Evolutionary conservation across 2,113 vertebrate species (phyloP).

Genomic region (Albula glossodonta): DNA sequence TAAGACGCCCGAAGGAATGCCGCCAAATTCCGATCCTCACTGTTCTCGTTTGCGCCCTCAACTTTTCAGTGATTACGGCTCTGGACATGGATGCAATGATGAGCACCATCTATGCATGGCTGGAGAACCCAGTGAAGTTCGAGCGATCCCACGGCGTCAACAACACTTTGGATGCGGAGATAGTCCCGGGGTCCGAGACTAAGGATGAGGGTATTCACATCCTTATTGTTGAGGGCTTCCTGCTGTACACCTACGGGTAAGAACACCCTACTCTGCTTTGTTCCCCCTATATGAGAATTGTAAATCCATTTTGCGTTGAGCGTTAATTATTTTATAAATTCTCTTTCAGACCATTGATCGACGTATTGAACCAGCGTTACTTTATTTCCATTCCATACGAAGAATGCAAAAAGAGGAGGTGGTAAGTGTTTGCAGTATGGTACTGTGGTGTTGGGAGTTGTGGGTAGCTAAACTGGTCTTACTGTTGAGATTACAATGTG

Average conservation of each 20-base stretch:
- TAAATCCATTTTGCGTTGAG: conserved; percentile 25
- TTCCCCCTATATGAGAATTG: neutral
- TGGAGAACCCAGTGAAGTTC: conserved; percentile 77
- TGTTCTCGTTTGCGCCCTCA: conserved; percentile 17
- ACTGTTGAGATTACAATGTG: neutral
- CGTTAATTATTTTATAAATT: conserved; percentile 30
- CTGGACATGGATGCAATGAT: conserved; percentile 81
- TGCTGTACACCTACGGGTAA: conserved; percentile 90
- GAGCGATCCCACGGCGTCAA: conserved; percentile 74
- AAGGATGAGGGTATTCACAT: conserved; percentile 72
- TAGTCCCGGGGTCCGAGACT: conserved; percentile 43
- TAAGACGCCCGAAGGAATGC: neutral
- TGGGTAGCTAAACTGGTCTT: neutral
- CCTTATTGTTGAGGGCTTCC: conserved; percentile 91
- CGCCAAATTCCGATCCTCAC: neutral
- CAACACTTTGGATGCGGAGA: conserved; percentile 54
- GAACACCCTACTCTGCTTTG: neutral
- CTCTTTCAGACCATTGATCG: conserved; percentile 80
- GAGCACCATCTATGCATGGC: conserved; percentile 74
- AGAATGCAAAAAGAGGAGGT: conserved; percentile 89
- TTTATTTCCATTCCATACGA: conserved; percentile 91
- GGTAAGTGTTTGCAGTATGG: conserved; percentile 62
- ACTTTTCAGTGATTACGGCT: conserved; percentile 67
- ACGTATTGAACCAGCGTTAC: conserved; percentile 81
- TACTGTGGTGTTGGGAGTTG: neutral